Base-by-base conservation (phyloP, 2,888 invertebrate species). In the Eumerus sabulonum region DNA sequence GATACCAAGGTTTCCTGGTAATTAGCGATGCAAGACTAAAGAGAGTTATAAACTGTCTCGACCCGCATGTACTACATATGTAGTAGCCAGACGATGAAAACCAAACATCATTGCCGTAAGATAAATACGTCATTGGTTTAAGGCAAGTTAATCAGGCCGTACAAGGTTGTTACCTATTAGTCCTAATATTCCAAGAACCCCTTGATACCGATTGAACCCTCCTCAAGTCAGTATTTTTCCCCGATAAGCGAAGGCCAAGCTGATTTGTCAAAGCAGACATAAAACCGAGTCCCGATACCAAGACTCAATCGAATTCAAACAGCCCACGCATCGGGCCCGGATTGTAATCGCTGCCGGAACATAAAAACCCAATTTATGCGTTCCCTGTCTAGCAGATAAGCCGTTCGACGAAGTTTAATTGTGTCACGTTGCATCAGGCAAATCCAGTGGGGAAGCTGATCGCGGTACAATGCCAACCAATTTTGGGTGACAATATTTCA, bases 401-500 rank as follows among this genome's bases (percentile, higher is more conserved):
- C 45, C 18, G 19, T 60, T 38, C 72, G 40, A 56, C 53, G 57
- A n/a, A 42, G 19, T 51, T 67, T 77, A 72, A 67, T 73, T 77
- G 67, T 63, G 72, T 68, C 67, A 62, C 72, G 67, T 62, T 27
- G 57, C 67, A 62, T 72, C 76, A 72, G 56, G 50, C 67, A 53
- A 64, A 66, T 60, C 17, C 47, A 48, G 44, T 45, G 48, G 16
- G 16, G 40, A 35, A 19, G 42, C 42, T 9, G 13, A 54, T 42
- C 50, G 45, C 47, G 35, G 56, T 42, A 35, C 48, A 40, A 68
- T 57, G 44, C 38, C 19, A 36, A 51, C 60, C 67, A 44, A 73
- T 63, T 68, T 68, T 19, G 60, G 45, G 62, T 53, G 73, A 63
- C 72, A 53, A 67, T 77, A 63, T 77, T 67, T 77, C 63, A 77